Percentiles rank a stretch among this genome's conserved stretches.
Evolutionary conservation across 2,113 vertebrate species (phyloP).

Genomic region (Pteropus alecto): DNA sequence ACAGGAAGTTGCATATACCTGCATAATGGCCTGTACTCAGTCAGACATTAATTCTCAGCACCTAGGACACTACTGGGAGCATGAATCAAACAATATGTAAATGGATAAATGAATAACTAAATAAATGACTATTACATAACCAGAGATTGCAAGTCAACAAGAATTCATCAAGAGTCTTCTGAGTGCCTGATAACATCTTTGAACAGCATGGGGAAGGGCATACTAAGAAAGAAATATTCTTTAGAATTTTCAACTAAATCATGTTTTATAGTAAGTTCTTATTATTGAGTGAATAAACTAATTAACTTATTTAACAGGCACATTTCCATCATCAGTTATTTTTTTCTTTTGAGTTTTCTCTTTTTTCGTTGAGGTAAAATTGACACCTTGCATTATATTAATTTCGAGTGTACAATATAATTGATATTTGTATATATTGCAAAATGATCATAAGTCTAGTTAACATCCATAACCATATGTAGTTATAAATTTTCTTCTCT

Average conservation of each 20-base stretch:
- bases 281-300: background rate
- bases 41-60: background rate
- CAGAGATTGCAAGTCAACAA: slow-evolving; percentile 1
- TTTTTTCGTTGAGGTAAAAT: background rate
- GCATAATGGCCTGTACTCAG: background rate
- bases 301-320: background rate
- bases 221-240: background rate
- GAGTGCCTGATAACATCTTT: background rate
- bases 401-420: background rate
- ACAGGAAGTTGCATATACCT: background rate
- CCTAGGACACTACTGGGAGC: background rate
- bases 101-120: slow-evolving; percentile 10
- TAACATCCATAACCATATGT: background rate
- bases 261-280: background rate
- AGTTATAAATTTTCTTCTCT: background rate
- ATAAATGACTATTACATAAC: background rate
- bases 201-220: background rate
- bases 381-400: background rate
- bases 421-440: background rate
- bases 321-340: background rate
- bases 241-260: background rate
- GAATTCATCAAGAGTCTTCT: background rate
- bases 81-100: background rate
- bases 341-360: background rate
- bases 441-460: background rate